Evolutionary conservation across 2,888 invertebrate genomes (phyloP).

Genomic region (Scaptomyza caliginosa): DNA sequence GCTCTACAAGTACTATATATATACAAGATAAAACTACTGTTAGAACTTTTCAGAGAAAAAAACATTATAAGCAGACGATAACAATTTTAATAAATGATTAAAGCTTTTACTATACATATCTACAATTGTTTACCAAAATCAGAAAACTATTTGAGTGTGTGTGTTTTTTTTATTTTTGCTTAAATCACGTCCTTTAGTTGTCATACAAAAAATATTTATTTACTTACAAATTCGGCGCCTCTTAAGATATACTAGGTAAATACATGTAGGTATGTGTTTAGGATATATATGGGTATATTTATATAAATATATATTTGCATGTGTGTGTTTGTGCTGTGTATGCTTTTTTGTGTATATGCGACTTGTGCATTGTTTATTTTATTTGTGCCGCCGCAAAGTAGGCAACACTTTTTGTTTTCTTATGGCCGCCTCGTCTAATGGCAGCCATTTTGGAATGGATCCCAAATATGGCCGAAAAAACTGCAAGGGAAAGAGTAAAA

Average conservation of each 20-base stretch:
- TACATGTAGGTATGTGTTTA: slow-evolving; percentile 23
- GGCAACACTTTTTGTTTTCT: slow-evolving; percentile 39
- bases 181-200: slow-evolving; percentile 28
- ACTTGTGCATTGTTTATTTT: slow-evolving; percentile 19
- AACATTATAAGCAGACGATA: slow-evolving; percentile 4
- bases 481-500: slow-evolving; percentile 17
- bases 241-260: slow-evolving; percentile 25
- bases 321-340: slow-evolving; percentile 19
- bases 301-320: slow-evolving; percentile 32
- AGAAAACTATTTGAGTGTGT: slow-evolving; percentile 4
- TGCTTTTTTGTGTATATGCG: no score
- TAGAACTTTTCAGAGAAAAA: slow-evolving; percentile 10
- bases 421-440: slow-evolving; percentile 37
- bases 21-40: slow-evolving; percentile 27
- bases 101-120: slow-evolving; percentile 33
- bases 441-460: slow-evolving; percentile 46
- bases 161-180: background rate
- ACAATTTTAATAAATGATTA: slow-evolving; percentile 44
- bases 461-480: slow-evolving; percentile 12
- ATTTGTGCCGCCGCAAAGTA: slow-evolving; percentile 45
- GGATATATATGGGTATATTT: slow-evolving; percentile 1
- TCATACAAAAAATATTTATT: slow-evolving; percentile 65
- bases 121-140: slow-evolving; percentile 30
- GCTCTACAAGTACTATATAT: slow-evolving; percentile 39
- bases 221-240: slow-evolving; percentile 60